phyloP scores from a whole-genome alignment of 2,888 invertebrate species.

The Dysmachus trigonus region DNA sequence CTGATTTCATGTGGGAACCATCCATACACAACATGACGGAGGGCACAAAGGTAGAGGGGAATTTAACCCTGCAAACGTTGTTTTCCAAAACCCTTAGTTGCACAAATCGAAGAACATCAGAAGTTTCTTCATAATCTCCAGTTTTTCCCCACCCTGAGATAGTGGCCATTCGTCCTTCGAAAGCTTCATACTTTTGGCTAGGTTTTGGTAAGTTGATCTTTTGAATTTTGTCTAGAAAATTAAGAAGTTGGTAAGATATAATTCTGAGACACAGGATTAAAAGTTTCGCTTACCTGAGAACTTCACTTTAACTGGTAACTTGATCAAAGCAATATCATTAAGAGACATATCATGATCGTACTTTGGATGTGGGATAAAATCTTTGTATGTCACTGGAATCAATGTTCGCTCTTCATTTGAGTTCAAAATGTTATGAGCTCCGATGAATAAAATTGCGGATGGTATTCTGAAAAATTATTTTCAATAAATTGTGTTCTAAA shows the following conservation, averaged over 20 bases:
- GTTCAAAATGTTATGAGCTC: conserved; percentile 61
- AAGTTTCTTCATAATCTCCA: conserved; percentile 50
- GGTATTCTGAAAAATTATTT: conserved; percentile 54
- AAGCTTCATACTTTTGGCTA: background rate
- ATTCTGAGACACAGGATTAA: background rate
- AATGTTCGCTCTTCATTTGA: conserved; percentile 62
- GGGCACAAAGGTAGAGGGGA: conserved; percentile 54
- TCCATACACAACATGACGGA: conserved; percentile 56
- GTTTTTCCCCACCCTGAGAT: conserved; percentile 59
- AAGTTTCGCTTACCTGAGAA: conserved; percentile 57
- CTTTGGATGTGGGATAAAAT: conserved; percentile 60
- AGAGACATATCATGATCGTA: conserved; percentile 60
- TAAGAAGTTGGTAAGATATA: background rate
- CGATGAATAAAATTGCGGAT: conserved; percentile 60
- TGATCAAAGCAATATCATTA: conserved; percentile 61
- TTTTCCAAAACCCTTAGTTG: conserved; percentile 54
- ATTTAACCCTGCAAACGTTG: conserved; percentile 55
- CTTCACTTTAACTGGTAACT: conserved; percentile 58
- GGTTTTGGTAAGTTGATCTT: conserved; percentile 60
- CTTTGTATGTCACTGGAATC: conserved; percentile 57
- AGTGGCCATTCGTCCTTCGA: conserved; percentile 55
- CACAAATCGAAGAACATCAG: conserved; percentile 60
- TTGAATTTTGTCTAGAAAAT: conserved; percentile 60
- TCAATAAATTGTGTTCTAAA: background rate
- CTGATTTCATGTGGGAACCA: background rate